Percentiles rank a stretch among this genome's conserved stretches.
Evolutionary conservation across 1,140 invertebrate genomes (phyloP).

Genomic region (Bombus ignitus): DNA sequence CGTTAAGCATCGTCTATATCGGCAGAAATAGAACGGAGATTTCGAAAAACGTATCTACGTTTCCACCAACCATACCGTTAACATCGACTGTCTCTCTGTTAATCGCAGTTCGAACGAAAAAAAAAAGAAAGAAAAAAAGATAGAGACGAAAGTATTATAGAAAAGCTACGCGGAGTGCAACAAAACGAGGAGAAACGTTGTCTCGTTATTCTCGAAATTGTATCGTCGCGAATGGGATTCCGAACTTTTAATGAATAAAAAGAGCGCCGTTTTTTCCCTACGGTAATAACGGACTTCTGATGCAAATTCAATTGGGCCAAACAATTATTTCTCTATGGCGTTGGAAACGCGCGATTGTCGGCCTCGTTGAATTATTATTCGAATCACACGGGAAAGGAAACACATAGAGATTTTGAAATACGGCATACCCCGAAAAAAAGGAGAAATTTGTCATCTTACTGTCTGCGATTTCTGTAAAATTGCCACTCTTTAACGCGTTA

Average conservation of each 20-base stretch:
- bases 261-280: neutral
- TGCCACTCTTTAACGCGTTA: too few species aligned
- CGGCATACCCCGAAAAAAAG: too few species aligned
- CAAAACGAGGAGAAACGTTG: neutral
- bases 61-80: too few species aligned
- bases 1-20: neutral
- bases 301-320: constrained; percentile 28
- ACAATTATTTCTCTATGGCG: constrained; percentile 6
- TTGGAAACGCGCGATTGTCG: neutral
- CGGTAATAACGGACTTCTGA: neutral
- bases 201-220: neutral
- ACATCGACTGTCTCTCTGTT: neutral
- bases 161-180: too few species aligned
- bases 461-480: too few species aligned
- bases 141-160: neutral
- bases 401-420: neutral
- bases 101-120: neutral
- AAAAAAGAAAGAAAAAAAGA: neutral
- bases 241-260: constrained; percentile 39
- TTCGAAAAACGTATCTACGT: too few species aligned
- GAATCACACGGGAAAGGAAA: too few species aligned
- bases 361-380: neutral
- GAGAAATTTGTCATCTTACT: too few species aligned
- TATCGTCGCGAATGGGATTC: neutral
- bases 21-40: neutral